These are phyloP conservation scores for Galeopterus variegatus DNA, from an alignment of 2,113 vertebrate species.

Conservation along the genomic window DNA sequence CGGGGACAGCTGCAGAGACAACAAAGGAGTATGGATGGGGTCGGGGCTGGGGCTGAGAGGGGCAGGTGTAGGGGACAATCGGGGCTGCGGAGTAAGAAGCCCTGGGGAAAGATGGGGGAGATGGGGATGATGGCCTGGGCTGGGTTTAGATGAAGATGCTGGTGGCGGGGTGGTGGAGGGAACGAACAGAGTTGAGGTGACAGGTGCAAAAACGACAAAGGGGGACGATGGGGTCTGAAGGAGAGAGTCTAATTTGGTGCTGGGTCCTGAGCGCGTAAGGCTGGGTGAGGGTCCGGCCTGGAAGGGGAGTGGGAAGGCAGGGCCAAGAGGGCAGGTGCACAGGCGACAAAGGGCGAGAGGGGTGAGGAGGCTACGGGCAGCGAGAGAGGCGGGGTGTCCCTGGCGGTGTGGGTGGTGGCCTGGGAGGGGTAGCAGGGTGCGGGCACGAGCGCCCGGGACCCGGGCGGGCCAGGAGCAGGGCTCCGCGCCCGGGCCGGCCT, in stretches of 20 bases:
- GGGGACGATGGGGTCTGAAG: background rate
- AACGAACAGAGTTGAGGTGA: conserved; percentile 9
- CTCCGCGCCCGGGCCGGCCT: background rate
- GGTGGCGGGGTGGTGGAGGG: background rate
- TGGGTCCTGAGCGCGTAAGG: background rate
- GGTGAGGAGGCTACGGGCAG: background rate
- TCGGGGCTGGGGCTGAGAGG: background rate
- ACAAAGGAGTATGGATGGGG: conserved; percentile 30
- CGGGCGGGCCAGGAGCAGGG: background rate
- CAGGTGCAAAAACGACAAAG: conserved; percentile 71
- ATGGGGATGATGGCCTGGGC: background rate
- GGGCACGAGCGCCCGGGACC: background rate
- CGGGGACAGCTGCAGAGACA: conserved; percentile 37
- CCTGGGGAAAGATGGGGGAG: background rate
- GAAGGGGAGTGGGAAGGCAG: background rate
- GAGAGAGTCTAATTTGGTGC: background rate
- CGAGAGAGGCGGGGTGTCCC: background rate
- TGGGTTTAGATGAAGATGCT: background rate
- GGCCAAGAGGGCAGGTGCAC: conserved; percentile 21
- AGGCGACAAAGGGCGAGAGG: conserved; percentile 56
- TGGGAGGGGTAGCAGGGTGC: background rate
- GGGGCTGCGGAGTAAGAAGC: background rate
- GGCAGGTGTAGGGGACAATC: background rate
- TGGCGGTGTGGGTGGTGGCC: background rate
- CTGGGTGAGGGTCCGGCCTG: background rate